Base-by-base conservation (phyloP, 2,113 vertebrate species). In the Pseudopodoces humilis region DNA sequence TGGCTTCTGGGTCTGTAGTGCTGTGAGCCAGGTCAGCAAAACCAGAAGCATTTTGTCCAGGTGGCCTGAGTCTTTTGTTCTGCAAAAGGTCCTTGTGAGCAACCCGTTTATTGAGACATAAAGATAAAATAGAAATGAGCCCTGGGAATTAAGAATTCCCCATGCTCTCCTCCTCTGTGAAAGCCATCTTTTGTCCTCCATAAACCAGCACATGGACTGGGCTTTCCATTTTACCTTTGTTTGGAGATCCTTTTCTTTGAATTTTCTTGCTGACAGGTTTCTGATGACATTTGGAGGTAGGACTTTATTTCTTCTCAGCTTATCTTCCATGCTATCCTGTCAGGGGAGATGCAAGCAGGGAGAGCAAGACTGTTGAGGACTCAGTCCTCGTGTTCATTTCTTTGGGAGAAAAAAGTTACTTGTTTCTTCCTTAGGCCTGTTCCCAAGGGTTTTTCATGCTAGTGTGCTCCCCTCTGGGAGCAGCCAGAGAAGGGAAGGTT, bases 151-250 rank as follows among this genome's bases (percentile, higher is more conserved):
- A 75, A 25, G 55, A 39, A 23, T 80, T 67, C 13, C 19, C 24
- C 4, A 0, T 62, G 11, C 24, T 62, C 6, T 35, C 30, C 11
- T 74, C 5, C 41, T 79, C 15, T 71, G n/a, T 70, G 53, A n/a
- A 58, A 35, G 27, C 65, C 52, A 25, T 56, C 43, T 0, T 2
- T 71, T 27, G 6, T 70, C 17, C 11, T 71, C 31, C 3, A 0
- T 56, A 41, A 82, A 44, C 44, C 53, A 25, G 1, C 6, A 4
- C 13, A 10, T 33, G 60, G 58, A 47, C 9, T 4, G 2, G 31
- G 23, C 44, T 71, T 68, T 76, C 52, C 11, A 6, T 46, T 87
- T 71, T 9, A 76, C 13, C 46, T 56, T 79, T 31, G 11, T 53
- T 60, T 58, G 50, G 49, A 83, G 60, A 60, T 60, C 18, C 19